These are phyloP conservation scores for Cheilinus undulatus DNA, from an alignment of 2,113 vertebrate genomes.

Conservation along the genomic window DNA sequence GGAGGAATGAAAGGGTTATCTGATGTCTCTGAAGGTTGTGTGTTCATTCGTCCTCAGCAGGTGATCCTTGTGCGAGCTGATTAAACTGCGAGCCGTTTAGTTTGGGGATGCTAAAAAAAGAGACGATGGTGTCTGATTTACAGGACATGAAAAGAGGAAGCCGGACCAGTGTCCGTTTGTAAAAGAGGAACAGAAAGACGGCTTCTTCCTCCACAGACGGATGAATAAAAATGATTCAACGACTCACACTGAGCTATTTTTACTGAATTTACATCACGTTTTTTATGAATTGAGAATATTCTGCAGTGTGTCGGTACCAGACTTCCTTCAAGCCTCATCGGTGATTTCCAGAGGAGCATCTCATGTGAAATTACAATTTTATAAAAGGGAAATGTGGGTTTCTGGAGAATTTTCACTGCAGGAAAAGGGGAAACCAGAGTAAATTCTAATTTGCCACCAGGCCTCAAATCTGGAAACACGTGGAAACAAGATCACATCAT, in stretches of 20 bases:
- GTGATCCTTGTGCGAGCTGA: neutral
- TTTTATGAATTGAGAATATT: too few species aligned
- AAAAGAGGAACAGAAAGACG: constrained; percentile 65
- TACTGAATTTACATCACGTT: neutral
- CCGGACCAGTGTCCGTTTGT: constrained; percentile 48
- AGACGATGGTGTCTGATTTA: constrained; percentile 15
- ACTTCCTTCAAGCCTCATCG: too few species aligned
- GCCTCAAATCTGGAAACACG: too few species aligned
- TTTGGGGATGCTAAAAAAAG: constrained; percentile 11
- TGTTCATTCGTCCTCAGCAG: neutral
- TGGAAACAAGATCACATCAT: too few species aligned
- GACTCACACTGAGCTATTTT: neutral
- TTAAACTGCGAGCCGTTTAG: neutral
- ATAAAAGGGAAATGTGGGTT: too few species aligned
- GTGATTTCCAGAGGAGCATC: too few species aligned
- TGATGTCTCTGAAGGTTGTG: constrained; percentile 25
- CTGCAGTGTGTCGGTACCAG: too few species aligned
- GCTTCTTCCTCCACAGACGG: neutral
- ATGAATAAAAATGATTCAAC: constrained; percentile 5
- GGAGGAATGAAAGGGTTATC: constrained; percentile 9
- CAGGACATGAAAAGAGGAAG: constrained; percentile 64
- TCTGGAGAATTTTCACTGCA: too few species aligned
- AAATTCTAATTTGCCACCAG: too few species aligned
- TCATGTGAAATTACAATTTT: too few species aligned
- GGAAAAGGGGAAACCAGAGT: too few species aligned